Evolutionary conservation across 2,113 vertebrate species (phyloP).

Genomic region (Leuciscus idus): DNA sequence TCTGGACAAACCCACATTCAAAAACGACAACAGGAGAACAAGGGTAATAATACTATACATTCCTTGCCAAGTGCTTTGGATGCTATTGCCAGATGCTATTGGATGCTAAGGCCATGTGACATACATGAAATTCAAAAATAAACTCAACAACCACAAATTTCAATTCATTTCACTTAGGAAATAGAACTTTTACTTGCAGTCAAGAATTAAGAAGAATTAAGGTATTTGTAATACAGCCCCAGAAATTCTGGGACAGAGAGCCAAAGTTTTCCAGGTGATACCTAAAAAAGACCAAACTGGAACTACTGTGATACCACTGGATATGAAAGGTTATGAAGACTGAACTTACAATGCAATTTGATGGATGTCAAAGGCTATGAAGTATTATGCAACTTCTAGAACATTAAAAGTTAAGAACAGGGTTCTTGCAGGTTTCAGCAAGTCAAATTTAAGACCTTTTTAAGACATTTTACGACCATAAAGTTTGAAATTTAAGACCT

Average conservation of each 20-base stretch:
- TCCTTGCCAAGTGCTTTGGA: neutral
- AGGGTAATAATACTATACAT: slow-evolving; percentile 12
- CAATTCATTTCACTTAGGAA: too few species aligned
- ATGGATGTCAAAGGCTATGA: neutral
- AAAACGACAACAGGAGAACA: neutral
- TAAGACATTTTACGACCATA: too few species aligned
- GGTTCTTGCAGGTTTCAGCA: too few species aligned
- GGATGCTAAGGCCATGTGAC: neutral
- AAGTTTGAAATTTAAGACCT: too few species aligned
- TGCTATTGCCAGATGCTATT: neutral
- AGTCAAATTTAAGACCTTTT: too few species aligned
- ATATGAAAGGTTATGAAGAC: neutral
- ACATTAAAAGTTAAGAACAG: neutral
- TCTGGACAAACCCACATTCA: slow-evolving; percentile 11
- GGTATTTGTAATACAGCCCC: too few species aligned
- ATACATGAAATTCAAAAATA: neutral
- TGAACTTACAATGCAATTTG: neutral
- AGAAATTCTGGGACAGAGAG: neutral
- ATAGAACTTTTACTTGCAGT: too few species aligned
- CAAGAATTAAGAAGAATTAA: too few species aligned
- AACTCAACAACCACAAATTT: neutral
- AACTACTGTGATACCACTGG: neutral
- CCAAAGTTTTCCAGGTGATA: neutral
- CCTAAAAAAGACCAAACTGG: neutral
- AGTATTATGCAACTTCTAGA: neutral